Percentiles rank a stretch among this genome's conserved stretches.
These are phyloP conservation scores for Anguilla japonica DNA, from an alignment of 2,113 vertebrate species.

Conservation along the genomic window DNA sequence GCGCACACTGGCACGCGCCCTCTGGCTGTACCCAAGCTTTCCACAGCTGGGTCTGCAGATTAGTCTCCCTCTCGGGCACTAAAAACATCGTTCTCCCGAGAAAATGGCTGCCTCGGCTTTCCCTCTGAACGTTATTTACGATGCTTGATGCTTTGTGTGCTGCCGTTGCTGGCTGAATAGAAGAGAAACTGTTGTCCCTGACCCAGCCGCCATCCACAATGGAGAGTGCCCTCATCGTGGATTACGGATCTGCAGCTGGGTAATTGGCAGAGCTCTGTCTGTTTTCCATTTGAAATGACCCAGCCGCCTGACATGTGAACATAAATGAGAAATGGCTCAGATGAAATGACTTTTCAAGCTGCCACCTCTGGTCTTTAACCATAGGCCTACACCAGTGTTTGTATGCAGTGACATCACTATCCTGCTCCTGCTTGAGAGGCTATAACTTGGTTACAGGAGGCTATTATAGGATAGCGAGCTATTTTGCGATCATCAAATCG, in stretches of 20 bases:
- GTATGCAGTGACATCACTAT: too few relatives aligned
- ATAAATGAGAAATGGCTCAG: too few relatives aligned
- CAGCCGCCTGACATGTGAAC: too few relatives aligned
- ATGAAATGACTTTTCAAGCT: too few relatives aligned
- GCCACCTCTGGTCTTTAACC: too few relatives aligned
- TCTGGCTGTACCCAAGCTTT: neutral
- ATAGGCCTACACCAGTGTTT: too few relatives aligned
- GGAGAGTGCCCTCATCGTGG: neutral
- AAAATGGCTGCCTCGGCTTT: neutral
- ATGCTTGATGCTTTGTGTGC: neutral
- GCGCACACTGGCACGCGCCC: constrained; percentile 23
- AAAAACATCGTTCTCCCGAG: neutral
- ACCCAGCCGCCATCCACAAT: neutral
- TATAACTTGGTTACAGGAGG: neutral
- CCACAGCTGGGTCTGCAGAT: neutral
- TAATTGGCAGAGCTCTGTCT: neutral
- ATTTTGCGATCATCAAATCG: neutral
- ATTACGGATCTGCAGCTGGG: neutral
- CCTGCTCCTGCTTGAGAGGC: neutral
- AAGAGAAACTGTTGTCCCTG: neutral
- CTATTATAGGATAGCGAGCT: too few relatives aligned
- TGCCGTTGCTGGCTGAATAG: neutral
- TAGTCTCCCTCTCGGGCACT: constrained; percentile 1
- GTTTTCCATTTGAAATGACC: too few relatives aligned
- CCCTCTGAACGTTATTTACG: neutral